These are phyloP conservation scores for Polylopha cassiicola DNA, from an alignment of 2,888 invertebrate species.

Conservation along the genomic window DNA sequence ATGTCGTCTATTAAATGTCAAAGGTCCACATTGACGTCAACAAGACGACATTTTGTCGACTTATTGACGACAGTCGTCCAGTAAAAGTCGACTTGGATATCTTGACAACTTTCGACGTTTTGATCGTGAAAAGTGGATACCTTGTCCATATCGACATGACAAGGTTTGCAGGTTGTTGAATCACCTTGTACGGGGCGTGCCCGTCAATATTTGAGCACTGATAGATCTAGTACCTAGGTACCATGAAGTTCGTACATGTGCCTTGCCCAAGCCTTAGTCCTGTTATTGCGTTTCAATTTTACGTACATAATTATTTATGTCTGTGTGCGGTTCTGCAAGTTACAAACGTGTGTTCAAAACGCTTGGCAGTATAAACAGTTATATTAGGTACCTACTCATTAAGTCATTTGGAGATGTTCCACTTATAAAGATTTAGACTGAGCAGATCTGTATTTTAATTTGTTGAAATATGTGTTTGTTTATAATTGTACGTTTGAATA, in stretches of 20 bases:
- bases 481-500: too few relatives aligned
- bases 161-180: constrained; percentile 1
- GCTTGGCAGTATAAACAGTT: too few relatives aligned
- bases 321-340: too few relatives aligned
- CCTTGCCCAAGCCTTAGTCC: constrained; percentile 20
- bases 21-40: too few relatives aligned
- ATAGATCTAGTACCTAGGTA: constrained; percentile 24
- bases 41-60: too few relatives aligned
- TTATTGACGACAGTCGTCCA: too few relatives aligned
- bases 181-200: constrained; percentile 19
- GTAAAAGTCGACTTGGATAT: too few relatives aligned
- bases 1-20: too few relatives aligned
- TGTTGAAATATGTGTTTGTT: constrained; percentile 20
- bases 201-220: constrained; percentile 25
- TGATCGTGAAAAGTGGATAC: constrained; percentile 3
- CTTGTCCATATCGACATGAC: too few relatives aligned
- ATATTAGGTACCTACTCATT: constrained; percentile 16
- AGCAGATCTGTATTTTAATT: constrained; percentile 21
- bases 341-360: too few relatives aligned
- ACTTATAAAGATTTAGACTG: constrained; percentile 2
- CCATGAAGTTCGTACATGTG: constrained; percentile 13
- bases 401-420: not conserved
- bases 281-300: constrained; percentile 5
- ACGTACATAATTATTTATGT: too few relatives aligned
- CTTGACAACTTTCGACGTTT: too few relatives aligned